Conservation (phyloP, 2,888 invertebrate species). For the Nemotelus nigrinus region DNA sequence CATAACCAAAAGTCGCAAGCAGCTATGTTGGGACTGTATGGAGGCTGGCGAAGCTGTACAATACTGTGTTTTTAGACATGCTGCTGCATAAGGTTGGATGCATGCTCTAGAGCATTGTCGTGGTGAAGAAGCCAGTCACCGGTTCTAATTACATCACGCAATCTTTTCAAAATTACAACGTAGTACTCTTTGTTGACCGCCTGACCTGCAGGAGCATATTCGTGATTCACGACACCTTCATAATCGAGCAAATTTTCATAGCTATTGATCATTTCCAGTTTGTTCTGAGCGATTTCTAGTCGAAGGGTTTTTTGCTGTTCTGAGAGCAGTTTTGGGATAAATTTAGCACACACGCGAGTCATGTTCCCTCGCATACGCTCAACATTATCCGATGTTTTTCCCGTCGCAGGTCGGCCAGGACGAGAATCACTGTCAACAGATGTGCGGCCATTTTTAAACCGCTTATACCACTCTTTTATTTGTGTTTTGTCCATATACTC, state of each 20-base stretch:
- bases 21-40: neutral
- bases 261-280: neutral
- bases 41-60: slow-evolving; percentile 1
- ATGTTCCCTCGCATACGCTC: slow-evolving; percentile 1
- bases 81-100: too few species aligned
- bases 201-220: neutral
- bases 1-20: too few species aligned
- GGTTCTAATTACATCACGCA: neutral
- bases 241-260: neutral
- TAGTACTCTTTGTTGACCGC: neutral
- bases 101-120: neutral
- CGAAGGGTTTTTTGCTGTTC: neutral
- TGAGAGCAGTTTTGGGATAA: neutral
- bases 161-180: too few species aligned
- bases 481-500: too few species aligned
- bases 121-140: neutral
- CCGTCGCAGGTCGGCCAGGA: neutral
- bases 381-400: neutral
- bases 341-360: neutral
- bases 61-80: neutral
- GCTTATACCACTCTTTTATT: too few species aligned
- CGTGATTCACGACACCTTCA: neutral
- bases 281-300: neutral
- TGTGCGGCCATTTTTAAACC: neutral
- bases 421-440: neutral